Percentiles rank a stretch among this genome's conserved stretches.
phyloP scores from a whole-genome alignment of 2,888 invertebrate species.

The Metopia argyrocephala region DNA sequence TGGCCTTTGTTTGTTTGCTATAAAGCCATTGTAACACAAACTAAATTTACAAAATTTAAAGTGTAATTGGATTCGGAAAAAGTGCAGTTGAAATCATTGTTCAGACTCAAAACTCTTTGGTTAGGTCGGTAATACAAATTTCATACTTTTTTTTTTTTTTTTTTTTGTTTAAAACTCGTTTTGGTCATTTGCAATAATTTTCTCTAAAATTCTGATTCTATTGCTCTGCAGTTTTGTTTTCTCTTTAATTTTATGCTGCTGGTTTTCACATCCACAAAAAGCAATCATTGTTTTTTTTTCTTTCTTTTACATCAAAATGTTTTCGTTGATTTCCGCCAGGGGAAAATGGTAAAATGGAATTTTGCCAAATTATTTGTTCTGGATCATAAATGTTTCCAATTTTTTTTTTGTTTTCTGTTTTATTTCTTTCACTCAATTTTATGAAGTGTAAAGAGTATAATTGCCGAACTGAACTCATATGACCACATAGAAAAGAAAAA shows the following conservation, averaged over 20 bases:
- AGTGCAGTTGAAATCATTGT: no score
- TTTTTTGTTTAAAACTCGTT: not conserved
- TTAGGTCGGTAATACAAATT: no score
- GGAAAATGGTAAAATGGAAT: constrained; percentile 43
- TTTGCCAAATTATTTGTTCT: constrained; percentile 45
- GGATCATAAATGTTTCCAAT: constrained; percentile 42
- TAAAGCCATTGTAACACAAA: no score
- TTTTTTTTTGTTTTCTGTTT: not conserved
- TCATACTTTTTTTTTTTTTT: constrained; percentile 36
- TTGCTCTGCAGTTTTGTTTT: no score
- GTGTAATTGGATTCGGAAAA: no score
- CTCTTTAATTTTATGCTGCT: constrained; percentile 2
- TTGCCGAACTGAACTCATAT: not conserved
- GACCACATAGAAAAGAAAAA: not conserved
- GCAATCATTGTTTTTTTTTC: not conserved
- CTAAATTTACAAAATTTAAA: no score
- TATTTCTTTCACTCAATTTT: constrained; percentile 39
- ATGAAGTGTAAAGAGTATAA: constrained; percentile 21
- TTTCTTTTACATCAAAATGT: no score
- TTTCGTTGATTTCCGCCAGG: not conserved
- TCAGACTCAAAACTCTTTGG: no score
- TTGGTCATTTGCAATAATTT: constrained; percentile 43
- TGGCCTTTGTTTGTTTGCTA: no score
- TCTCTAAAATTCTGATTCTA: no score
- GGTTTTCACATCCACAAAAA: not conserved